Percentiles rank a stretch among this genome's conserved stretches.
phyloP scores from a whole-genome alignment of 2,888 invertebrate genomes.

The Empis livida region DNA sequence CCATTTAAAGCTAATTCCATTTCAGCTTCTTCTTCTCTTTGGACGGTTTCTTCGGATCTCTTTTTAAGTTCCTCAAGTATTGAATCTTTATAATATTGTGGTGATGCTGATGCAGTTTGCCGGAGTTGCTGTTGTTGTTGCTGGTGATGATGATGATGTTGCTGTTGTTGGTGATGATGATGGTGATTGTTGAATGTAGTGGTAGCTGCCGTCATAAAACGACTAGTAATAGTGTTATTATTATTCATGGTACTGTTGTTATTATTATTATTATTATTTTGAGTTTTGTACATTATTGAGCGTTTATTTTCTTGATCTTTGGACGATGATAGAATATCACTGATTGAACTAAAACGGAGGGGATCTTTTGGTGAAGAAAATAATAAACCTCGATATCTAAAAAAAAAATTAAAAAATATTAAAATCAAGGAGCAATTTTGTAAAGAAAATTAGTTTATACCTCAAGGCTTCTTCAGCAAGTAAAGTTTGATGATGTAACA shows the following conservation, averaged over 20 bases:
- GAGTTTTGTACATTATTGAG: constrained; percentile 7
- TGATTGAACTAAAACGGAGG: constrained; percentile 31
- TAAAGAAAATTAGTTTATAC: constrained; percentile 22
- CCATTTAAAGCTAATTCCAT: constrained; percentile 17
- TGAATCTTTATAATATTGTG: constrained; percentile 18
- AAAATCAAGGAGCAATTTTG: background rate
- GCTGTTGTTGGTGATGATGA: constrained; percentile 14
- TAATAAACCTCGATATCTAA: constrained; percentile 30
- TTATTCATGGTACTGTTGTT: constrained; percentile 14
- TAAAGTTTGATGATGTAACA: constrained; percentile 40
- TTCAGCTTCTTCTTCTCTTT: constrained; percentile 18
- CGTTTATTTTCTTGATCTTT: constrained; percentile 29
- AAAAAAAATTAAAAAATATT: background rate
- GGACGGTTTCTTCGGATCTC: constrained; percentile 22
- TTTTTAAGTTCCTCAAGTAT: constrained; percentile 19
- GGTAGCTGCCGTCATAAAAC: background rate
- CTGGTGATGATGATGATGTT: constrained; percentile 16
- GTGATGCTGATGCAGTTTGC: constrained; percentile 25
- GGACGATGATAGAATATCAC: constrained; percentile 26
- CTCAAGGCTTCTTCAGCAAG: constrained; percentile 36
- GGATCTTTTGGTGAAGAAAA: constrained; percentile 29
- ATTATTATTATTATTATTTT: constrained; percentile 16
- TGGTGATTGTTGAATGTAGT: constrained; percentile 11
- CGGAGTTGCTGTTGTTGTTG: constrained; percentile 13
- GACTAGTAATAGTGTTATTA: constrained; percentile 3